Evolutionary conservation across 2,113 vertebrate species (phyloP), one percentile per base, ranked within the genome.

Genomic region (Todiramphus saurophagus): DNA sequence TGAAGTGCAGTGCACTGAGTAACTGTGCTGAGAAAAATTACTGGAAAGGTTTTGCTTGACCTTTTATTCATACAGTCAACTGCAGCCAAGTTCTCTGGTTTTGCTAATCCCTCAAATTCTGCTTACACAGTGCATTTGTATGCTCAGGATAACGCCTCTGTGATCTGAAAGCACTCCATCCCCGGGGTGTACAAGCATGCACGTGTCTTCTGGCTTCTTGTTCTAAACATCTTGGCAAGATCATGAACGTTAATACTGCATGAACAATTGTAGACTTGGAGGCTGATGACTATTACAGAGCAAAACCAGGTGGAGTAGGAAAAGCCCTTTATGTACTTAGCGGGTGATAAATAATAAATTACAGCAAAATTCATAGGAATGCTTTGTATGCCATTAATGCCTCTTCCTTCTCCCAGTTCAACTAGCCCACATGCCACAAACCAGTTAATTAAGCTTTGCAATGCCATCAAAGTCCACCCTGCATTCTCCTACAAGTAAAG

Each of bases 101-200:
- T 69, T 89, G 73, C 62, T 97, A 94, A 98, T 96, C 95, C 51
- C 88, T 90, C 60, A 44, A 73, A 70, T 94, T 70, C 83, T 96
- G 79, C 85, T 67, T 89, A 88, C 53, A 83, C 3, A 94, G 51
- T 79, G 28, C 72, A 94, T 94, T 81, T 68, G 87, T 87, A 94
- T 84, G 33, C 66, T 78, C 25, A 46, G 53, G 55, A 46, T 73
- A 70, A 28, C 16, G 41, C 48, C 59, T 86, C 51, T 73, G n/a
- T 73, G n/a, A 83, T 72, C 15, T 64, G 67, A 51, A 90, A 92
- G 25, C 35, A 64, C 74, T 72, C 39, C 56, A 33, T 44, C 35
- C 56, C 55, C 81, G 9, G 35, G 82, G 77, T 44, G 66, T 86
- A 79, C 70, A 83, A 85, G 75, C 4, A 2, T 89, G 77, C 79